Base-by-base conservation (phyloP, 2,888 invertebrate species). In the Gymnoscelis rufifasciata region DNA sequence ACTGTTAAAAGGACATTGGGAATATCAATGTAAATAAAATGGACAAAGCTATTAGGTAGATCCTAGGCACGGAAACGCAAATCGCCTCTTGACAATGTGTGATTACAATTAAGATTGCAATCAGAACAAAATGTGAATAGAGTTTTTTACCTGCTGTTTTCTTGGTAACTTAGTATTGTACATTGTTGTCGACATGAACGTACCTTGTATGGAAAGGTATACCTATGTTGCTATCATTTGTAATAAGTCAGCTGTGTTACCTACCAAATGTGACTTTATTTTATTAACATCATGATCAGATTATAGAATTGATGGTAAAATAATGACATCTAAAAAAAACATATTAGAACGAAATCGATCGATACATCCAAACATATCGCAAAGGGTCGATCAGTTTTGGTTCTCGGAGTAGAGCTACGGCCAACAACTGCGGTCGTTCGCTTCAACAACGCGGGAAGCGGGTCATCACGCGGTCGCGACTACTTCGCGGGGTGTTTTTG, bases 81-180 rank as follows among this genome's bases (percentile, higher is more conserved):
- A 71, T 70, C 73, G 71, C 76, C 70, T 74, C 69, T 71, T 70
- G 64, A 63, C 51, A 51, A 52, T 52, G 56, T 70, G 73, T 71
- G 69, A 79, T 71, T 70, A 74, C 76, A 74, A 70, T 77, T 70
- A 74, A 76, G 74, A 70, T 77, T 75, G 76, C 71, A 67, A 71
- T 70, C 73, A 66, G 76, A 49, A 71, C 71, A 65, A 75, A 71
- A 69, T 68, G 71, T 70, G 71, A 71, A 76, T 69, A 74, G 70
- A 68, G 66, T 80, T 83, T 83, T 83, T 80, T 83, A 83, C 83
- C 81, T 83, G 77, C 72, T 71, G 70, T 72, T 77, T 78, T 73
- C 71, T 83, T 79, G 75, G 73, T 79, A 73, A 66, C 66, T 70
- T 69, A 70, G 69, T 74, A 60, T 70, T 69, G 64, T 69, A 66